These are phyloP conservation scores for Zophobas atratus DNA, from an alignment of 1,140 invertebrate species.

Conservation along the genomic window DNA sequence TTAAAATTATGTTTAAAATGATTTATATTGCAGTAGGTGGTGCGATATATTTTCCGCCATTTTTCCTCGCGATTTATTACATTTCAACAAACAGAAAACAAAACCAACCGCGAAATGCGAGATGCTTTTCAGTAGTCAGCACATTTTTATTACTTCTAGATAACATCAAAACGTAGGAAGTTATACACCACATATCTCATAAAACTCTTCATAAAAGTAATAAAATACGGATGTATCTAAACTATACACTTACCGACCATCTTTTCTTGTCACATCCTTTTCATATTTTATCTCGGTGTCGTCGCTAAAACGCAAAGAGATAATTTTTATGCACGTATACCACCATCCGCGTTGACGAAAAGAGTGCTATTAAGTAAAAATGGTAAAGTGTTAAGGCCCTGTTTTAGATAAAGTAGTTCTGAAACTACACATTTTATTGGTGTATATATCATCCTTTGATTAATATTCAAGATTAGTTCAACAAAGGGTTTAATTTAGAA, in stretches of 20 bases:
- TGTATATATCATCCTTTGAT: too few relatives aligned
- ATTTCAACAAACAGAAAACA: constrained; percentile 39
- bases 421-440: too few relatives aligned
- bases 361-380: too few relatives aligned
- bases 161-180: constrained; percentile 39
- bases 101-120: constrained; percentile 29
- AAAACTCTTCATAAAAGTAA: constrained; percentile 43
- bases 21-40: constrained; percentile 18
- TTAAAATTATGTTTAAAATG: constrained; percentile 27
- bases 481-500: background rate
- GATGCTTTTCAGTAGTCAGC: constrained; percentile 41
- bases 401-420: too few relatives aligned
- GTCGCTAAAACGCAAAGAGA: background rate
- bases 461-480: too few relatives aligned
- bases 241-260: constrained; percentile 20
- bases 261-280: constrained; percentile 7
- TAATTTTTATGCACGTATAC: too few relatives aligned
- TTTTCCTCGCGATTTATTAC: constrained; percentile 37
- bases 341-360: too few relatives aligned
- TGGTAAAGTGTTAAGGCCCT: background rate
- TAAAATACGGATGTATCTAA: constrained; percentile 40
- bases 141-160: constrained; percentile 43
- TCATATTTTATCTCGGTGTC: constrained; percentile 33
- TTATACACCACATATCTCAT: constrained; percentile 43
- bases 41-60: constrained; percentile 37